A percentile compares a stretch with the other conserved stretches of the same genome.
Evolutionary conservation across 2,888 invertebrate species (phyloP).

Genomic region (Scaptomyza reducta): DNA sequence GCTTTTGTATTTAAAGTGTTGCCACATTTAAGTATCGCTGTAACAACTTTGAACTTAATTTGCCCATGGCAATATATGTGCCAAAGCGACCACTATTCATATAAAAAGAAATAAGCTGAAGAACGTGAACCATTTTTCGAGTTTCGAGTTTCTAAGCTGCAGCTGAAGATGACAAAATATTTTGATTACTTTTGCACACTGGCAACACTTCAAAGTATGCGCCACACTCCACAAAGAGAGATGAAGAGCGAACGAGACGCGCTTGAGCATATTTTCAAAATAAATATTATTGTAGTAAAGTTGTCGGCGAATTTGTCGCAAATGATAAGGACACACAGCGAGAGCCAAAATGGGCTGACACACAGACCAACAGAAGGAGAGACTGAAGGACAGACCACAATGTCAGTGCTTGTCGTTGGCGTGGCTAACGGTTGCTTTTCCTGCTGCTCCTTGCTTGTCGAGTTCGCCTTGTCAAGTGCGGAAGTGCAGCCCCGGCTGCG

Average conservation of each 20-base stretch:
- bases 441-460: constrained; percentile 12
- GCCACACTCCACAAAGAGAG: constrained; percentile 2
- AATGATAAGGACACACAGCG: constrained; percentile 58
- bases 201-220: constrained; percentile 63
- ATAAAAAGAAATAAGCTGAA: neutral
- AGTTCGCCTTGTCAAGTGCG: constrained; percentile 32
- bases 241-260: constrained; percentile 13
- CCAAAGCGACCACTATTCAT: constrained; percentile 23
- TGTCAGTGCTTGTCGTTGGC: constrained; percentile 23
- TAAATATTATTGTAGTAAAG: constrained; percentile 79
- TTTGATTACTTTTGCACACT: constrained; percentile 72
- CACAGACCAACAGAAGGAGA: too few relatives aligned
- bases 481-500: constrained; percentile 44
- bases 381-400: constrained; percentile 13
- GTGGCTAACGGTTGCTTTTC: neutral
- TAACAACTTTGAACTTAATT: constrained; percentile 54
- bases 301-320: constrained; percentile 68
- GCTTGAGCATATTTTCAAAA: constrained; percentile 67
- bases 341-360: neutral
- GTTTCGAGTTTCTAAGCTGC: constrained; percentile 34
- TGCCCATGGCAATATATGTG: constrained; percentile 45
- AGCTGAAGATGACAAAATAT: constrained; percentile 74
- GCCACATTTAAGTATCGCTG: constrained; percentile 42
- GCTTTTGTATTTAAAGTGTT: constrained; percentile 30
- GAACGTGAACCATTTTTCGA: constrained; percentile 8